Conservation (phyloP, 2,113 vertebrate genomes). For the Centropus unirufus region DNA sequence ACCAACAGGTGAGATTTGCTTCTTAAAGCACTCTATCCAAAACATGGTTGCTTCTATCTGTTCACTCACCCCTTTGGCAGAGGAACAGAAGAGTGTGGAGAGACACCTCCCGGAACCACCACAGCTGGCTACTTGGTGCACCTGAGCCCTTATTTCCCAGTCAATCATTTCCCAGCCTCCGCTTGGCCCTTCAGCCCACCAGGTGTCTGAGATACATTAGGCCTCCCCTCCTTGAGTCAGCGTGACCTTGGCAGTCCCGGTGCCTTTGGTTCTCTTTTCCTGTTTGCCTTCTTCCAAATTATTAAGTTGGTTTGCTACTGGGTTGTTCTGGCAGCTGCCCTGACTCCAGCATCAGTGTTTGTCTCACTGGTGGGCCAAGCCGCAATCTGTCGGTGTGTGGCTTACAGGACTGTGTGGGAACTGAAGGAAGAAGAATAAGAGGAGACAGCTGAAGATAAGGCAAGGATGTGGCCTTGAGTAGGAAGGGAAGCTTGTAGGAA, state of each 20-base stretch:
- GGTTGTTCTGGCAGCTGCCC: not conserved
- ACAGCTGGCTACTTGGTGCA: not conserved
- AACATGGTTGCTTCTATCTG: not conserved
- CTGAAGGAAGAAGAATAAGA: not conserved
- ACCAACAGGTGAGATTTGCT: not conserved
- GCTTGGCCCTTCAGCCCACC: not conserved
- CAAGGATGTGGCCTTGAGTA: not conserved
- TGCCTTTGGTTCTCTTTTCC: not conserved
- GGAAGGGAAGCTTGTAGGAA: not conserved
- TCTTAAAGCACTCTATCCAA: not conserved
- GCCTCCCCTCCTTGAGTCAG: not conserved
- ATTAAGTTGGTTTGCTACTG: not conserved
- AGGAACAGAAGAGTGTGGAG: not conserved
- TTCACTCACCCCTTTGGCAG: not conserved
- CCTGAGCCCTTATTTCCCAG: not conserved
- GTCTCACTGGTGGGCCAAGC: not conserved
- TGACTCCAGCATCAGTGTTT: not conserved
- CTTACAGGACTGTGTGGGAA: not conserved
- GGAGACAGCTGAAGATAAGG: not conserved
- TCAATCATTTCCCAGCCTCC: not conserved
- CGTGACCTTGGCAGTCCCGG: not conserved
- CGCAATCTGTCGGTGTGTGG: rapidly evolving
- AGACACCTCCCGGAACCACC: not conserved
- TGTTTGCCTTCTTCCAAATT: not conserved
- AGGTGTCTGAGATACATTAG: not conserved